Conservation (phyloP, 2,888 invertebrate genomes). For the Ochropleura plecta region DNA sequence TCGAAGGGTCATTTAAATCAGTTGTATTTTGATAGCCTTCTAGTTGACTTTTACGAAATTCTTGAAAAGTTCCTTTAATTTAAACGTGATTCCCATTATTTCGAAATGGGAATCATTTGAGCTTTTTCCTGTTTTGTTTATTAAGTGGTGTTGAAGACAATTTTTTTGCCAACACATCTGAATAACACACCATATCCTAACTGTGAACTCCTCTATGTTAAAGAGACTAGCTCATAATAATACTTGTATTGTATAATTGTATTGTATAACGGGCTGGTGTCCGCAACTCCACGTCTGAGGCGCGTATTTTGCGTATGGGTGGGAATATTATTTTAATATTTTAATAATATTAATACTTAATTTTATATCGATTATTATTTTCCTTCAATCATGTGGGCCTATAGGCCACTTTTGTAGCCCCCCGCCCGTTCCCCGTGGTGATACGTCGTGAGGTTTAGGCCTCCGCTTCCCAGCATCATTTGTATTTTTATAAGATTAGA, state of each 20-base stretch:
- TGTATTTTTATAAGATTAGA: background rate
- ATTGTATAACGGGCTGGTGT: no score
- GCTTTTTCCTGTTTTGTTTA: constrained; percentile 33
- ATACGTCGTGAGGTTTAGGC: no score
- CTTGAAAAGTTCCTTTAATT: constrained; percentile 24
- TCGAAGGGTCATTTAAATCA: constrained; percentile 15
- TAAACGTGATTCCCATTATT: constrained; percentile 26
- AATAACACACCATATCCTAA: background rate
- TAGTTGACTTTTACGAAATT: constrained; percentile 23
- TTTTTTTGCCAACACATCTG: background rate
- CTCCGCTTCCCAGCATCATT: background rate
- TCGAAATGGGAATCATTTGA: constrained; percentile 13
- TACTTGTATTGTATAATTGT: no score
- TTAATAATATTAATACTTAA: no score
- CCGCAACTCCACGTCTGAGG: no score
- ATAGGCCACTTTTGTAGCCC: background rate
- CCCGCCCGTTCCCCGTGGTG: no score
- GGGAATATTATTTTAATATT: no score
- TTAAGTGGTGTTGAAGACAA: constrained; percentile 11
- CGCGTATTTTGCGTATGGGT: no score
- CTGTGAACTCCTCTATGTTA: background rate
- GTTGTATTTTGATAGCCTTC: constrained; percentile 19
- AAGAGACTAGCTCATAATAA: background rate
- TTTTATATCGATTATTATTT: background rate
- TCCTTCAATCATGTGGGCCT: background rate